Conservation (phyloP, 2,113 vertebrate species). For the Tapirus terrestris region DNA sequence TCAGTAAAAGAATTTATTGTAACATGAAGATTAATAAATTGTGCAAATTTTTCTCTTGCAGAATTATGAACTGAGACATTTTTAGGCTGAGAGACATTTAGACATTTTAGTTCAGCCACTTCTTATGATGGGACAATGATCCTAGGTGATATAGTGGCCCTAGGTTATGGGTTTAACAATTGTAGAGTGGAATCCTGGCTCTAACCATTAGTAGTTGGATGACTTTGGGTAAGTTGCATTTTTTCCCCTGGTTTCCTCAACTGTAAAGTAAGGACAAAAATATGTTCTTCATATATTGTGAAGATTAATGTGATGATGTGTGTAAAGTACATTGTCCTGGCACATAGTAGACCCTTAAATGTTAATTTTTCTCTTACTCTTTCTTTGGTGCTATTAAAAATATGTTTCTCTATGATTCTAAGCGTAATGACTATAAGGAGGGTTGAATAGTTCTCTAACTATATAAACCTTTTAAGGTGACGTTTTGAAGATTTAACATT, state of each 20-base stretch:
- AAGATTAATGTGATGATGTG: background rate
- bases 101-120: background rate
- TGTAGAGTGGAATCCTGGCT: background rate
- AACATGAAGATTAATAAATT: background rate
- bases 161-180: background rate
- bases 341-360: background rate
- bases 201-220: background rate
- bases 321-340: background rate
- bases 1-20: background rate
- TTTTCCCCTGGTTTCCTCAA: background rate
- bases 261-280: background rate
- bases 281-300: background rate
- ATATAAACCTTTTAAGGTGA: background rate
- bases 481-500: background rate
- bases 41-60: background rate
- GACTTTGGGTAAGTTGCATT: background rate
- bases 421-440: background rate
- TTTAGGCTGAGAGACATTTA: background rate
- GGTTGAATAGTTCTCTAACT: background rate
- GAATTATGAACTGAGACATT: background rate
- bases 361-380: slow-evolving; percentile 16
- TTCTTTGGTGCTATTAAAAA: background rate
- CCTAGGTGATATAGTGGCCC: background rate
- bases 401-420: background rate
- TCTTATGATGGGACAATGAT: background rate